Evolutionary conservation across 2,888 invertebrate genomes (phyloP).

Genomic region (Trimorus sp.): DNA sequence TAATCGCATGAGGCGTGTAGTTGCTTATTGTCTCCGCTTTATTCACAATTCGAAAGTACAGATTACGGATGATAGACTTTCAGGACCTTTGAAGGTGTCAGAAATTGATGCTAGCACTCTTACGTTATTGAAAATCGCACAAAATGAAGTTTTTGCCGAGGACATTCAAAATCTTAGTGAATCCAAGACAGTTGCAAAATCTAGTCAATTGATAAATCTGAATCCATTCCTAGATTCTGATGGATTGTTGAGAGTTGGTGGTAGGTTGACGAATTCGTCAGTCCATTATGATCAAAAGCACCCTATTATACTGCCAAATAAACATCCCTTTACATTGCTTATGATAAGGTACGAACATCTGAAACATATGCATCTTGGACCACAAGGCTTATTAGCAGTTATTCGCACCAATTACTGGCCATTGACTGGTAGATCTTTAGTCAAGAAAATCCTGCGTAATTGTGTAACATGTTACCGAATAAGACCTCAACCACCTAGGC

Average conservation of each 20-base stretch:
- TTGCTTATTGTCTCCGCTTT: constrained; percentile 13
- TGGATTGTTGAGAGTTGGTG: constrained; percentile 4
- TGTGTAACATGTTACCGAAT: background rate
- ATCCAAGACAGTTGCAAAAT: background rate
- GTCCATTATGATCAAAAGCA: background rate
- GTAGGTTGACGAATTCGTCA: background rate
- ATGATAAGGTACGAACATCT: constrained; percentile 39
- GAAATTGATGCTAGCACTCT: background rate
- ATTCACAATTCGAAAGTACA: background rate
- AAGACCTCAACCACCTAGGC: background rate
- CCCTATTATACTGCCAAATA: constrained; percentile 17
- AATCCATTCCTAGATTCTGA: background rate
- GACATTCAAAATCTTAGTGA: background rate
- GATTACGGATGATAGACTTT: background rate
- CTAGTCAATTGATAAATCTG: background rate
- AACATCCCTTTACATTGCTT: constrained; percentile 24
- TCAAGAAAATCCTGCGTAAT: constrained; percentile 12
- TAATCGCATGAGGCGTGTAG: background rate
- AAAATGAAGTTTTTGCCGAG: background rate
- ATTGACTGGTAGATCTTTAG: constrained; percentile 39
- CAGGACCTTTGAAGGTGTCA: background rate
- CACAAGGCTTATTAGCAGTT: constrained; percentile 23
- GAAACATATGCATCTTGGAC: constrained; percentile 13
- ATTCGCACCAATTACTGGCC: constrained; percentile 56
- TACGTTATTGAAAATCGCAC: background rate